These are phyloP conservation scores for Silurus meridionalis DNA, from an alignment of 2,113 vertebrate genomes.

Conservation along the genomic window DNA sequence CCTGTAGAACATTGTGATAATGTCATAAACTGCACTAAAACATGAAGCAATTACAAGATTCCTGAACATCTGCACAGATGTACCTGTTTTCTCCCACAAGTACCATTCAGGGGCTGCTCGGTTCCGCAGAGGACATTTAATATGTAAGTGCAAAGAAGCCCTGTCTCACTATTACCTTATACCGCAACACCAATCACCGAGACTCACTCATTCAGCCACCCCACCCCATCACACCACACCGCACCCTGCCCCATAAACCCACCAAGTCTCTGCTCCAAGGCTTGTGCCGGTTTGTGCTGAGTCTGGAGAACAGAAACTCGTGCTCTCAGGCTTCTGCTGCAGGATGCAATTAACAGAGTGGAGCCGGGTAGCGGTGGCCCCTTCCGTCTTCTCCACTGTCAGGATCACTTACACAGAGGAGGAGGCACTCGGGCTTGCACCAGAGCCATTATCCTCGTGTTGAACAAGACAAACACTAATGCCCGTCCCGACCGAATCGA, in stretches of 20 bases:
- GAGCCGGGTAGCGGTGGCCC: constrained; percentile 30
- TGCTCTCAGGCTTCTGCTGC: constrained; percentile 29
- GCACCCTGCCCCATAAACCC: constrained; percentile 1
- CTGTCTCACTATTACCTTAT: neutral
- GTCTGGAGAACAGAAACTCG: constrained; percentile 34
- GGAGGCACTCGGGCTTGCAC: constrained; percentile 34
- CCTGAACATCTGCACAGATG: constrained; percentile 7
- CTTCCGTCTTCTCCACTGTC: constrained; percentile 51
- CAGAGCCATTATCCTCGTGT: constrained; percentile 52
- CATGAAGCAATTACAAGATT: neutral
- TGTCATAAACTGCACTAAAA: neutral
- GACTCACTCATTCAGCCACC: neutral
- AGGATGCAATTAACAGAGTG: constrained; percentile 41
- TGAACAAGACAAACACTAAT: constrained; percentile 58
- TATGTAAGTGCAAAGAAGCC: constrained; percentile 20
- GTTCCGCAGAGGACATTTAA: constrained; percentile 21
- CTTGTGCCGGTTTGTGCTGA: constrained; percentile 52
- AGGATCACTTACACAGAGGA: constrained; percentile 48
- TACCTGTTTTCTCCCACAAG: neutral
- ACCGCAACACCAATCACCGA: constrained; percentile 31
- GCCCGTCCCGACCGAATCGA: constrained; percentile 42
- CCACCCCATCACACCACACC: neutral
- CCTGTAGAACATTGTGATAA: neutral
- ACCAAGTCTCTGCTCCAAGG: constrained; percentile 18
- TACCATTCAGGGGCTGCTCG: neutral